Percentiles rank a stretch among this genome's conserved stretches.
phyloP scores from a whole-genome alignment of 2,797 vertebrate species.

The Helicolenus hilgendorfi region DNA sequence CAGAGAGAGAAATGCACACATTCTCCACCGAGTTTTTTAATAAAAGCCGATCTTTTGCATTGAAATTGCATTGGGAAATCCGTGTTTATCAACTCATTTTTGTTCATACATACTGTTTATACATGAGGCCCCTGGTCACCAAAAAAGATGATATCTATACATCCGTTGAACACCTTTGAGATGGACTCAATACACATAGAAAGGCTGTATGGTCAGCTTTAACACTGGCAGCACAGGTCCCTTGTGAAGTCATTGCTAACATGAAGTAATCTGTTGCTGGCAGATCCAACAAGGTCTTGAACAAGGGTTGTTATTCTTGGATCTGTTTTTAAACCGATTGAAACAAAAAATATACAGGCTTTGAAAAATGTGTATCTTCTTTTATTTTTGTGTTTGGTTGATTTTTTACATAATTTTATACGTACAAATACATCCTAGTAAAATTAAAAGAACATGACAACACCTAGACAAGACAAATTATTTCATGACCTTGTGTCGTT shows the following conservation, averaged over 20 bases:
- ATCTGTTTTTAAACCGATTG: background rate
- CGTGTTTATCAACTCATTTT: background rate
- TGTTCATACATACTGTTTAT: background rate
- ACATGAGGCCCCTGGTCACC: background rate
- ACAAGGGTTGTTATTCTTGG: background rate
- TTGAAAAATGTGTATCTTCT: background rate
- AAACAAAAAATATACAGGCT: background rate
- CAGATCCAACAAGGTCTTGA: background rate
- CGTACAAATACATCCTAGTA: no score
- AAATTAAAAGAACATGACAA: no score
- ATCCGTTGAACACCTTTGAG: background rate
- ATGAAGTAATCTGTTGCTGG: no score
- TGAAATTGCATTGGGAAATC: background rate
- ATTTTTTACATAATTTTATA: background rate
- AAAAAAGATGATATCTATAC: background rate
- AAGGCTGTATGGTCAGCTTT: background rate
- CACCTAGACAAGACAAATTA: background rate
- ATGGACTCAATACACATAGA: background rate
- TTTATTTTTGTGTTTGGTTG: background rate
- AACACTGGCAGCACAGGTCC: background rate
- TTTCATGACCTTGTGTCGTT: background rate
- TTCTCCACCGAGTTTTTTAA: background rate
- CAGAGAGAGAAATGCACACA: background rate
- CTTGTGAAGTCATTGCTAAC: background rate
- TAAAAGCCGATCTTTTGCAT: background rate